Conservation (phyloP, 2,113 vertebrate genomes). For the Eidolon helvum region DNA sequence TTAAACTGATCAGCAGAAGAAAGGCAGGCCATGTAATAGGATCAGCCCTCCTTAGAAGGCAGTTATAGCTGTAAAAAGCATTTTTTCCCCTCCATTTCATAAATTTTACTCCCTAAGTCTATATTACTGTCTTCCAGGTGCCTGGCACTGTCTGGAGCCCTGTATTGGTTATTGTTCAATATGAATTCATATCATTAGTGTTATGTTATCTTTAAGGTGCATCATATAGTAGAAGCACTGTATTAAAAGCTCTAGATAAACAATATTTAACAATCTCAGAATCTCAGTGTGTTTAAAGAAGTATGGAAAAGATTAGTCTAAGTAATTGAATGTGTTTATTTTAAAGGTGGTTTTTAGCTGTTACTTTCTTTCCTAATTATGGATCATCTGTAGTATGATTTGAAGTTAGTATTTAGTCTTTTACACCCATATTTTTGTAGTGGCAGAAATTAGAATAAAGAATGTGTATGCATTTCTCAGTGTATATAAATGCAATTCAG, state of each 20-base stretch:
- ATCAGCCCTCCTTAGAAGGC: neutral
- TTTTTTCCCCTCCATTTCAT: neutral
- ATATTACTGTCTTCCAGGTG: too few relatives aligned
- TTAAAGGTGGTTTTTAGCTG: neutral
- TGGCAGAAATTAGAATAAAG: neutral
- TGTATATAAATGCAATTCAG: neutral
- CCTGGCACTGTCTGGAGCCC: neutral
- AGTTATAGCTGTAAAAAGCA: neutral
- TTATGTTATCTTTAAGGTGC: neutral
- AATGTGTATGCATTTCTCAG: neutral
- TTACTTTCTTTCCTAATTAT: neutral
- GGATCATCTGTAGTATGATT: neutral
- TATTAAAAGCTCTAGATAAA: neutral
- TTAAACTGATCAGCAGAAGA: neutral
- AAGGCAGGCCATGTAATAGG: accelerated
- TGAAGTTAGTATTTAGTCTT: neutral
- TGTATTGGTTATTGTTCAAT: neutral
- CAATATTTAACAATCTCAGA: neutral
- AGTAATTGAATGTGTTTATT: neutral
- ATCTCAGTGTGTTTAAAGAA: neutral
- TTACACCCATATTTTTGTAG: neutral
- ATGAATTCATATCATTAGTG: neutral
- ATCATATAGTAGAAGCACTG: neutral
- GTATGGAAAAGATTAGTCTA: neutral
- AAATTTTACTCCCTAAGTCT: accelerated